phyloP scores from a whole-genome alignment of 2,797 vertebrate genomes.

The Enteromius anoplus region DNA sequence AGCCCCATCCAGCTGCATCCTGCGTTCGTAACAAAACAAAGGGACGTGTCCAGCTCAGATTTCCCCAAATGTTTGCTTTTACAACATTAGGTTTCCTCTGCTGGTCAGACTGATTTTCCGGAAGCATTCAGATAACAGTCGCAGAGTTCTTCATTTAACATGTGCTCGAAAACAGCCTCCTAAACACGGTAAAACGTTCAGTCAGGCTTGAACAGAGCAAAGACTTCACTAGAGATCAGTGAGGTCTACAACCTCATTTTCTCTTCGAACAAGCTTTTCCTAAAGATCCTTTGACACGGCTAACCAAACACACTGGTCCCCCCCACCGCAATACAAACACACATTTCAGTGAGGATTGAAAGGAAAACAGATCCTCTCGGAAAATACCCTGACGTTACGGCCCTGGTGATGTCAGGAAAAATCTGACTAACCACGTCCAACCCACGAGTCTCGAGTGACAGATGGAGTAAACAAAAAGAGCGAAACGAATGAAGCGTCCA shows the following conservation, averaged over 20 bases:
- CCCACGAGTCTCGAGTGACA: conserved; percentile 10
- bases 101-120: conserved; percentile 44
- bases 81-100: conserved; percentile 65
- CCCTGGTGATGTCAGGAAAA: conserved; percentile 40
- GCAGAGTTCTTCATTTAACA: neutral
- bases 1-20: neutral
- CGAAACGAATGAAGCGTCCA: neutral
- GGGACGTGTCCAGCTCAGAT: conserved; percentile 3
- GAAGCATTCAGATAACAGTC: neutral
- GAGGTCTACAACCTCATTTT: conserved; percentile 12
- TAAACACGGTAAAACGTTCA: neutral
- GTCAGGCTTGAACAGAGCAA: neutral
- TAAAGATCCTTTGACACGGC: conserved; percentile 66
- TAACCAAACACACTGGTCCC: conserved; percentile 51
- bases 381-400: conserved; percentile 53
- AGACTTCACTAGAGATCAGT: neutral
- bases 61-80: conserved; percentile 63
- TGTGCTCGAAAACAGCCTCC: conserved; percentile 15
- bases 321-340: conserved; percentile 7
- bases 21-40: conserved; percentile 13
- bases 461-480: conserved; percentile 30
- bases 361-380: conserved; percentile 51
- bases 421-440: neutral
- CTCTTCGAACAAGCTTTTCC: conserved; percentile 10
- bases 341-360: conserved; percentile 39